Evolutionary conservation across 2,888 invertebrate species (phyloP), one percentile per base, ranked within the genome.

Genomic region (Nemotelus pantherinus): DNA sequence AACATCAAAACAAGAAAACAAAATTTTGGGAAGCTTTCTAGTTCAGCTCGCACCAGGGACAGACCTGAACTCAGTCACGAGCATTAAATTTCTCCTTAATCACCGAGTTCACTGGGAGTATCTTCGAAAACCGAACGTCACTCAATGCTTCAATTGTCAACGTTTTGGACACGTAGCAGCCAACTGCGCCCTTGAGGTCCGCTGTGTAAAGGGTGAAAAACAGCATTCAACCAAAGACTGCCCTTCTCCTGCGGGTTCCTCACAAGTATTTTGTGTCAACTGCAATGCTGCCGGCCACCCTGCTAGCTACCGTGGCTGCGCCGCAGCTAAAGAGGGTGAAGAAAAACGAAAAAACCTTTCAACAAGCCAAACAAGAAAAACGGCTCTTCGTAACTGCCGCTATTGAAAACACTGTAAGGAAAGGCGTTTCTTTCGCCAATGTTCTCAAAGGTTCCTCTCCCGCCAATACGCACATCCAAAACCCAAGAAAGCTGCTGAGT

Each of bases 281-380:
- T 67, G 67, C 67, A 48, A 48, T 6, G 25, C 9, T 48, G 50
- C 39, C 3, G 67, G 67, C 2, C 67, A 67, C 48, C 67, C 67
- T 4, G 67, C 67, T 3, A 50, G 50, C 47, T 67, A 43, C 39
- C 39, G 67, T 2, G 67, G 67, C 3, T 67, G 47, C n/a, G 50
- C 50, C 2, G 7, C 6, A 48, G 67, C 67, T 2, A 48, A 67
- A 48, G 48, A 2, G 3, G 67, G 7, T 50, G 67, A 67, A 45
- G 48, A 25, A 6, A 67, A 50, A 25, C 39, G 50, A 3, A 45
- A 48, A 45, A 7, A 3, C 10, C n/a, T n/a, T 25, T 44, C 48
- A 67, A 67, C n/a, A 47, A 9, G 25, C 39, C 3, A 67, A 50
- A 45, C 43, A 67, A 50, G 10, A 3, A 4, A 48, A 45, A 9